Evolutionary conservation across 2,113 vertebrate genomes (phyloP).

Genomic region (Lasiurus borealis): DNA sequence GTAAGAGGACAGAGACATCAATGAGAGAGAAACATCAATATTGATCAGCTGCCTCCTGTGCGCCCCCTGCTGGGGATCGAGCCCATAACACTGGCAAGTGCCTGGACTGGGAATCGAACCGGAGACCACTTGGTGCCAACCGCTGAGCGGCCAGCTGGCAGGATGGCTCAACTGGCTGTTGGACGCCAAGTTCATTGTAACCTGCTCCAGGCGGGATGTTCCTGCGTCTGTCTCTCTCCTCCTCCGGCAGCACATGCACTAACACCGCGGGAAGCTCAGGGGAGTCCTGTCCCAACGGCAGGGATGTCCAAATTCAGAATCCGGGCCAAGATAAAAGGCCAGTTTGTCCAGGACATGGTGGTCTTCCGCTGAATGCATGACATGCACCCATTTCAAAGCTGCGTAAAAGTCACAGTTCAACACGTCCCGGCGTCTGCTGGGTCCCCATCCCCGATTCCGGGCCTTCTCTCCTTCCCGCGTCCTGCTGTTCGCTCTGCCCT

Average conservation of each 20-base stretch:
- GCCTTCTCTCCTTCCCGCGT: background rate
- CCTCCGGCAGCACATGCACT: background rate
- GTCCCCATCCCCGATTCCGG: background rate
- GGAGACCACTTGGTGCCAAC: too few species aligned
- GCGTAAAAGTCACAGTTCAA: background rate
- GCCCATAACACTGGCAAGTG: too few species aligned
- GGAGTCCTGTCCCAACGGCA: rapidly evolving
- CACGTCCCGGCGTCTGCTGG: background rate
- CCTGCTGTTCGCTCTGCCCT: background rate
- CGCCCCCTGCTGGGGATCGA: too few species aligned
- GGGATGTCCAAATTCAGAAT: background rate
- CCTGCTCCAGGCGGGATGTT: background rate
- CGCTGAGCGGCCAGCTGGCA: too few species aligned
- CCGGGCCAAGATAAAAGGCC: background rate
- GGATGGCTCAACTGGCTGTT: conserved; percentile 46
- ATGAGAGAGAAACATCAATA: too few species aligned
- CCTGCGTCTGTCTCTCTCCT: background rate
- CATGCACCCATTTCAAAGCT: background rate
- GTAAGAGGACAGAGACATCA: too few species aligned
- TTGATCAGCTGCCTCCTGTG: too few species aligned
- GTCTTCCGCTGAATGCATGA: background rate
- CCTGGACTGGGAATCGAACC: too few species aligned
- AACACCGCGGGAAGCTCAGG: background rate
- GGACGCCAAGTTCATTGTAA: conserved; percentile 47
- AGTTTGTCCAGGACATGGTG: background rate